Base-by-base conservation (phyloP, 2,888 invertebrate species). In the Cataglyphis albicans region DNA sequence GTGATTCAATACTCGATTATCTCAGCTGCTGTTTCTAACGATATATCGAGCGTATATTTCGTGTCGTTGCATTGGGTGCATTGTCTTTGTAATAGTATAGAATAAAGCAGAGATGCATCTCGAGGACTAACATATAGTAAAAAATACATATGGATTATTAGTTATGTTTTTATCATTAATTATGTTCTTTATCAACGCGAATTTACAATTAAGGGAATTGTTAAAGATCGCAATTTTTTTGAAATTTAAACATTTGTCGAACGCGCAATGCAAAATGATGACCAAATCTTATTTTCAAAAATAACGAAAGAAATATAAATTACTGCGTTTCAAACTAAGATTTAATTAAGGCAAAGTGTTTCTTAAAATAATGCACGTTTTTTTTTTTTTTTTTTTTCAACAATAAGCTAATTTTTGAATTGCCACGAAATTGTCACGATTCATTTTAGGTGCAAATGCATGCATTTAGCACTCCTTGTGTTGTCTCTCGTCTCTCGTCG, bases 1-100 rank as follows among this genome's bases (percentile, higher is more conserved):
- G 81, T 75, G 82, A 84, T 83, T 85, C 87, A 61, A 76, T 2
- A 3, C 82, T 88, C 57, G 84, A 87, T 89, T 89, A 83, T 82
- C 87, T 63, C 82, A 57, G 68, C 64, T 74, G 25, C 25, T 70
- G 44, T 73, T 68, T 73, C 57, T 76, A 59, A 41, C 38, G 75
- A 81, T 63, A 29, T 32, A 41, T 52, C 18, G 29, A 63, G 29
- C 55, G 41, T n/a, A n/a, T n/a, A n/a, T 75, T 81, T 48, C 55
- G 55, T 55, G 74, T 63, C 35, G 29, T 81, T 48, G 57, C 64
- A 57, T 75, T 64, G 64, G 44, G 44, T 65, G 75, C 57, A 18
- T 41, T 21, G 38, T 81, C 65, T 65, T 81, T 32, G 21, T 44
- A 64, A 65, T 55, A 21, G 21, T 55, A 41, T 38, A 32, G 10